Evolutionary conservation across 1,140 invertebrate genomes (phyloP).

Genomic region (Procambarus virginalis): DNA sequence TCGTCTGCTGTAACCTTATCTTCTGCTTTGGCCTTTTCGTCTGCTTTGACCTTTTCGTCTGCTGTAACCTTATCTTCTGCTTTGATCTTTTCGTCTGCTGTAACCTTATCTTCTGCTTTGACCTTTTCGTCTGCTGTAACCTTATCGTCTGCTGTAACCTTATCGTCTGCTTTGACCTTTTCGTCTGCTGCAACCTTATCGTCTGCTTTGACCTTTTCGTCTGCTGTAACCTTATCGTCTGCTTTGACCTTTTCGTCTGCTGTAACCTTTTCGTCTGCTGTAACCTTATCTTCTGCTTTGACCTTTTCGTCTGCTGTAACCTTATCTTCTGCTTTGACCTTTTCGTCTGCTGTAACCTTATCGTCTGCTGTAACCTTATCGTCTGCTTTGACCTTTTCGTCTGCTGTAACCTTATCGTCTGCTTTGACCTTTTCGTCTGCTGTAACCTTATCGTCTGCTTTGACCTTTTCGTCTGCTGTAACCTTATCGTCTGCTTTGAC

Average conservation of each 20-base stretch:
- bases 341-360: background rate
- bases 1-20: background rate
- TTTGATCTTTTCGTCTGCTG: background rate
- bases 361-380: background rate
- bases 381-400: background rate
- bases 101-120: background rate
- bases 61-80: background rate
- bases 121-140: background rate
- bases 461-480: background rate
- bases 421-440: conserved; percentile 13
- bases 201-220: background rate
- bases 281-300: too few species aligned
- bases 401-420: background rate
- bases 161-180: background rate
- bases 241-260: too few species aligned
- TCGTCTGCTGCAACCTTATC: background rate
- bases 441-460: background rate
- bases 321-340: background rate
- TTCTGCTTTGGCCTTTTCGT: background rate
- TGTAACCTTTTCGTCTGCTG: too few species aligned
- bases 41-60: background rate
- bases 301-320: too few species aligned
- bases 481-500: background rate
- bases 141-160: background rate
- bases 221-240: background rate